Conservation (phyloP, 2,888 invertebrate species). For the Ochlodes sylvanus region DNA sequence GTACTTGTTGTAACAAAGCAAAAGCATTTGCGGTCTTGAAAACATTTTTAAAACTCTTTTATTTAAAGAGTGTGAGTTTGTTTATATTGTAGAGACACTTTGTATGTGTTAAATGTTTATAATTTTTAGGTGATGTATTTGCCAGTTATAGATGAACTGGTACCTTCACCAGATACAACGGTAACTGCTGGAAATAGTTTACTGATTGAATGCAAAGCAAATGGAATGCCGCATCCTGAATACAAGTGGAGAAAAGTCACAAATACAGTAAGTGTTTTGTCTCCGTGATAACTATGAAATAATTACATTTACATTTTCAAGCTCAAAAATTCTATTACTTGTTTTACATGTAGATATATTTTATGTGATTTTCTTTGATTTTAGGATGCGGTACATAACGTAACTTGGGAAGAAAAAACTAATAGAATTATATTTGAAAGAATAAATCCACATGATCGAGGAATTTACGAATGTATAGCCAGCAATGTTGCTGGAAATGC, state of each 20-base stretch:
- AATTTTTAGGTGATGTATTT: constrained; percentile 59
- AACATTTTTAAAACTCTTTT: not conserved
- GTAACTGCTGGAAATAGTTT: constrained; percentile 55
- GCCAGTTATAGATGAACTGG: constrained; percentile 59
- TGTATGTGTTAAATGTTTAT: not conserved
- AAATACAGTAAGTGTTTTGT: constrained; percentile 47
- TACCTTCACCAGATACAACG: constrained; percentile 52
- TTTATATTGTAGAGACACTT: not conserved
- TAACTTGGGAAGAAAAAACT: constrained; percentile 54
- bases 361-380: not conserved
- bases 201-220: constrained; percentile 62
- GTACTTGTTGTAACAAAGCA: constrained; percentile 11
- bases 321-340: too few species aligned
- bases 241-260: constrained; percentile 63
- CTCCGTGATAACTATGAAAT: too few species aligned
- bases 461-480: constrained; percentile 67
- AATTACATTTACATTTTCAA: too few species aligned
- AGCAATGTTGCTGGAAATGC: constrained; percentile 60
- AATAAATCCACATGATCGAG: constrained; percentile 58
- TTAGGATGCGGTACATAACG: constrained; percentile 44
- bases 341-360: too few species aligned
- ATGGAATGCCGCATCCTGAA: constrained; percentile 63
- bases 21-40: constrained; percentile 9
- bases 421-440: constrained; percentile 60
- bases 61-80: too few species aligned